Evolutionary conservation across 2,888 invertebrate genomes (phyloP), one percentile per base, ranked within the genome.

Genomic region (Drosophila nr. medialis): DNA sequence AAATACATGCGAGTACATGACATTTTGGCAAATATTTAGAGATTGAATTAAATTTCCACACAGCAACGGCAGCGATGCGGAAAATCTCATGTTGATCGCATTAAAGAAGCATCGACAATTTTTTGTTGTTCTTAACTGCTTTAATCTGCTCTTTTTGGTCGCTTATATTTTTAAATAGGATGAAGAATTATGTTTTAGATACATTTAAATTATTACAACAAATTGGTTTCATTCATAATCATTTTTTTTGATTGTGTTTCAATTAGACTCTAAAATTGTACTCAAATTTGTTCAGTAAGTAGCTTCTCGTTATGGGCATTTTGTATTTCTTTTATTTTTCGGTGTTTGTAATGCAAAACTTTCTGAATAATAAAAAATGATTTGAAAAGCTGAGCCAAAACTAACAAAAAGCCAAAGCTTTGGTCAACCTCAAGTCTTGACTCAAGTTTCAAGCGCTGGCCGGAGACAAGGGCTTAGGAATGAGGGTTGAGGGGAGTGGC

Each of bases 401-500:
- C 49, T 42, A 77, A 74, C 64, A 73, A 65, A 74, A 50, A 60
- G 66, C 63, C 38, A 68, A 67, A 71, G 74, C 62, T 73, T 77
- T 84, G 82, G 75, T 72, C 77, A 84, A 81, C 85, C 82, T 80
- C 87, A 84, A 77, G 84, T 77, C 72, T 75, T 71, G 75, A 72
- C 75, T 77, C 77, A 77, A 84, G 87, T 86, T 84, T 68, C 48
- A 51, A 72, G 73, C 64, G 59, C 64, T 61, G 34, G 50, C 42
- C 63, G 24, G 66, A 61, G 65, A 59, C 65, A 54, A 55, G 69
- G 38, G 62, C 45, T 54, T 40, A 45, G 45, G 58, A 48, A 36
- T 36, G 36, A 51, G 48, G 61, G 45, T 55, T 60, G 40, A 29
- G 66, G 42, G 60, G 64, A 42, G 50, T 11, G 72, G 69, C 70